phyloP scores from a whole-genome alignment of 1,140 invertebrate species.

The Ditylenchus dipsaci region DNA sequence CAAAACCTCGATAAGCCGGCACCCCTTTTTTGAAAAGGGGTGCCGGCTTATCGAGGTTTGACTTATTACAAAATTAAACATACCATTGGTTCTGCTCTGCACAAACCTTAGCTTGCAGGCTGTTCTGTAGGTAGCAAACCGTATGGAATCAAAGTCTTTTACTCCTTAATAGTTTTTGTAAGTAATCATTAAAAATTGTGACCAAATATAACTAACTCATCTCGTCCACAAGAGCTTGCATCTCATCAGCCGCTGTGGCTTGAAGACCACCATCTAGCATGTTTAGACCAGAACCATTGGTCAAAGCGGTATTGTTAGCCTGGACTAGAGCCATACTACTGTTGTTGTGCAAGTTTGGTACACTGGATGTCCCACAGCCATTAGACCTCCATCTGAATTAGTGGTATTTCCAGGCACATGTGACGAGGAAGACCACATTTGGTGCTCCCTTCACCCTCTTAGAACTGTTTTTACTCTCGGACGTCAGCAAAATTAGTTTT shows the following conservation, averaged over 20 bases:
- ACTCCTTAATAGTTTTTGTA: conserved; percentile 63
- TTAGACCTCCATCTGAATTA: neutral
- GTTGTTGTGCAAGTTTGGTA: neutral
- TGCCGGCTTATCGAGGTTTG: no score
- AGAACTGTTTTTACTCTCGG: no score
- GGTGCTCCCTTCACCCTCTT: no score
- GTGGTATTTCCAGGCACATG: no score
- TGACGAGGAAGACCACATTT: no score
- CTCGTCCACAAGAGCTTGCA: conserved; percentile 54
- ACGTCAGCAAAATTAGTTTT: no score
- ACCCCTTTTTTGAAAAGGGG: no score
- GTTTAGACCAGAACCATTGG: neutral
- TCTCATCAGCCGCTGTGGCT: conserved; percentile 28
- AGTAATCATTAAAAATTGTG: conserved; percentile 8
- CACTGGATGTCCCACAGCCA: neutral
- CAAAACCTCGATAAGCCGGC: no score
- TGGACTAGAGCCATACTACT: neutral
- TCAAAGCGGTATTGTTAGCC: neutral
- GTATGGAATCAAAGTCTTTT: conserved; percentile 88
- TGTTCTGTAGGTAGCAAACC: conserved; percentile 91
- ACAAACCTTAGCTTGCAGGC: conserved; percentile 93
- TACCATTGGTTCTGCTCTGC: conserved; percentile 84
- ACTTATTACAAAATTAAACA: conserved; percentile 44
- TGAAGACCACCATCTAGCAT: neutral
- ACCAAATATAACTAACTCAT: conserved; percentile 43